phyloP scores from a whole-genome alignment of 2,113 vertebrate species.

The Chaenocephalus aceratus region DNA sequence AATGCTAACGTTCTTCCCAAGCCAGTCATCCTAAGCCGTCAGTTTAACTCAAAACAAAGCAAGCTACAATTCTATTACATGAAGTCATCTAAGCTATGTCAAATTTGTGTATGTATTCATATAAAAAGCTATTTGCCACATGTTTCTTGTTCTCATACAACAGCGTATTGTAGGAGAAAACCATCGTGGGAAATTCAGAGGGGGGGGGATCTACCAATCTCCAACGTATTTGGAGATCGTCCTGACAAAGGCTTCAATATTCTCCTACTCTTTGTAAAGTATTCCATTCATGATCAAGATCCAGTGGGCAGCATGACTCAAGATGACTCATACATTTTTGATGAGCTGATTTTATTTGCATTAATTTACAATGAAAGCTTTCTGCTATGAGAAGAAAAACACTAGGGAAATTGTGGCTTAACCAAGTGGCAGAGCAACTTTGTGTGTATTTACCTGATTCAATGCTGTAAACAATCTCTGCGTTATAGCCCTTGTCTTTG shows the following conservation, averaged over 20 bases:
- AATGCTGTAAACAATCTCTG: conserved; percentile 92
- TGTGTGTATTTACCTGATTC: conserved; percentile 90
- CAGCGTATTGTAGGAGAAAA: conserved; percentile 77
- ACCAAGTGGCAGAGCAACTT: neutral
- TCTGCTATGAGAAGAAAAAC: conserved; percentile 6
- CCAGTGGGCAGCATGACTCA: conserved; percentile 64
- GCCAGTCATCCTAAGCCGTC: conserved; percentile 37
- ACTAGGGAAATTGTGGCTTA: conserved; percentile 1
- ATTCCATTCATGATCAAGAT: conserved; percentile 78
- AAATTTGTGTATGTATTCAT: conserved; percentile 86
- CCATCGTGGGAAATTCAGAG: conserved; percentile 80
- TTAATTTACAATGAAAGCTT: conserved; percentile 44
- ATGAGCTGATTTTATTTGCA: conserved; percentile 57
- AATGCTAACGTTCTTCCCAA: neutral
- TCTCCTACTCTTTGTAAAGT: conserved; percentile 62
- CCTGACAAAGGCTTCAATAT: conserved; percentile 69
- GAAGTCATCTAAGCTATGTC: conserved; percentile 83
- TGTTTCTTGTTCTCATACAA: conserved; percentile 78
- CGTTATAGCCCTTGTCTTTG: conserved; percentile 94
- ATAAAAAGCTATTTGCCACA: conserved; percentile 51
- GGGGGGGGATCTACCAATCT: conserved; percentile 52
- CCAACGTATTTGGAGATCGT: conserved; percentile 62
- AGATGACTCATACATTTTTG: conserved; percentile 76
- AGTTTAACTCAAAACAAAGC: conserved; percentile 80
- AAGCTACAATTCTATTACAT: conserved; percentile 81